Evolutionary conservation across 2,113 vertebrate genomes (phyloP).

Genomic region (Podarcis cretensis): DNA sequence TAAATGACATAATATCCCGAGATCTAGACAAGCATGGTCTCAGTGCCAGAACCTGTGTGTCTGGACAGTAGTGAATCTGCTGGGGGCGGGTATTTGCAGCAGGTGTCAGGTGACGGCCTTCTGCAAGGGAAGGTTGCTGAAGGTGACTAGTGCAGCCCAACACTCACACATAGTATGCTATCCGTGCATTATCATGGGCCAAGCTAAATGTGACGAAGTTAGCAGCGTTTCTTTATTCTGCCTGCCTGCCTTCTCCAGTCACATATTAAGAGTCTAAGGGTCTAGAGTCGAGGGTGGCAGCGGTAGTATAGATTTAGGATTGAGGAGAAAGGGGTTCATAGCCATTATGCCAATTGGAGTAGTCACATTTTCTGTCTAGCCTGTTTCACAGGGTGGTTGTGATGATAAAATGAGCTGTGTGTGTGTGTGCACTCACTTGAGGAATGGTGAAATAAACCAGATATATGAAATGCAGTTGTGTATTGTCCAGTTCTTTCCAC

Average conservation of each 20-base stretch:
- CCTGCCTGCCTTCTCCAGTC: too few species aligned
- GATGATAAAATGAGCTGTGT: background rate
- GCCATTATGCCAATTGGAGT: too few species aligned
- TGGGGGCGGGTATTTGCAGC: background rate
- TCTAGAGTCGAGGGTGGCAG: background rate
- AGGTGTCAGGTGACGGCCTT: slow-evolving; percentile 25
- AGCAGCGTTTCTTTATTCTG: background rate
- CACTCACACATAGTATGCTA: background rate
- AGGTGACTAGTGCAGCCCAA: slow-evolving; percentile 9
- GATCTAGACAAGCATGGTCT: slow-evolving; percentile 16
- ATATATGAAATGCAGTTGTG: too few species aligned
- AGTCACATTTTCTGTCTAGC: too few species aligned
- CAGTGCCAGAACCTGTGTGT: background rate
- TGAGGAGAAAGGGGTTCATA: too few species aligned
- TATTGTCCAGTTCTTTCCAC: too few species aligned
- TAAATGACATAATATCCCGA: slow-evolving; percentile 63
- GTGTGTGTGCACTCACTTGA: background rate
- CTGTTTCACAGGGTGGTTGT: background rate
- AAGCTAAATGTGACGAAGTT: background rate
- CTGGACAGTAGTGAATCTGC: background rate
- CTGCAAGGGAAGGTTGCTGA: slow-evolving; percentile 19
- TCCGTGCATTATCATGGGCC: too few species aligned
- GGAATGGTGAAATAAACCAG: background rate
- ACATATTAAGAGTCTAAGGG: background rate
- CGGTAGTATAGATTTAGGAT: background rate